Percentiles rank a stretch among this genome's conserved stretches.
Conservation (phyloP, 1,140 invertebrate species). For the Brevipalpus yothersi region DNA sequence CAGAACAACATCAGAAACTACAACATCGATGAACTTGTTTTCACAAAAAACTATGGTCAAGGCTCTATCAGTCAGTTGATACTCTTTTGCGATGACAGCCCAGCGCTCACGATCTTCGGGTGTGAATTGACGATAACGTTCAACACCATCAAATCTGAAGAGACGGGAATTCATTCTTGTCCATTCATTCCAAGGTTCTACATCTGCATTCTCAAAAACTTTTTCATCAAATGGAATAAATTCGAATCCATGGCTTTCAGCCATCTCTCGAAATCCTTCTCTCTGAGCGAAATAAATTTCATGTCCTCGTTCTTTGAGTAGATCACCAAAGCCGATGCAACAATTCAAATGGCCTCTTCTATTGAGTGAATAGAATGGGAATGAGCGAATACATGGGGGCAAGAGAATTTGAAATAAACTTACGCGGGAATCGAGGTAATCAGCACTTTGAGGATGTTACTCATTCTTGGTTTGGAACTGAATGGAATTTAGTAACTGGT, state of each 20-base stretch:
- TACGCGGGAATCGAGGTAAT: too few species aligned
- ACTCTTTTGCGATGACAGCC: background rate
- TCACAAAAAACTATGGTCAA: background rate
- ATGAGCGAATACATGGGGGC: too few species aligned
- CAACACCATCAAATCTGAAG: background rate
- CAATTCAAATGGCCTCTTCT: background rate
- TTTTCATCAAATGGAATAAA: background rate
- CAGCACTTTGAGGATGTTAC: too few species aligned
- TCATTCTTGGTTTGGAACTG: too few species aligned
- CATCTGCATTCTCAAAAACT: background rate
- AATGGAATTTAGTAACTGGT: too few species aligned
- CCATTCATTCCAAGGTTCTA: background rate
- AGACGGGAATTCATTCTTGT: background rate
- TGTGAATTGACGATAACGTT: background rate
- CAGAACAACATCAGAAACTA: background rate
- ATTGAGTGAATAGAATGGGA: too few species aligned
- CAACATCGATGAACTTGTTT: background rate
- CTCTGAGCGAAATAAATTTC: background rate
- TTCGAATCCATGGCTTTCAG: background rate
- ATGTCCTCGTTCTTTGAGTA: background rate
- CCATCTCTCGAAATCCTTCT: background rate
- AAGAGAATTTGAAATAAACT: too few species aligned
- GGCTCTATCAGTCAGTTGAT: background rate
- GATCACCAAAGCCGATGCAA: background rate
- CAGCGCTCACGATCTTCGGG: background rate